Base-by-base conservation (phyloP, 1,140 invertebrate genomes). In the Papilio polyxenes region DNA sequence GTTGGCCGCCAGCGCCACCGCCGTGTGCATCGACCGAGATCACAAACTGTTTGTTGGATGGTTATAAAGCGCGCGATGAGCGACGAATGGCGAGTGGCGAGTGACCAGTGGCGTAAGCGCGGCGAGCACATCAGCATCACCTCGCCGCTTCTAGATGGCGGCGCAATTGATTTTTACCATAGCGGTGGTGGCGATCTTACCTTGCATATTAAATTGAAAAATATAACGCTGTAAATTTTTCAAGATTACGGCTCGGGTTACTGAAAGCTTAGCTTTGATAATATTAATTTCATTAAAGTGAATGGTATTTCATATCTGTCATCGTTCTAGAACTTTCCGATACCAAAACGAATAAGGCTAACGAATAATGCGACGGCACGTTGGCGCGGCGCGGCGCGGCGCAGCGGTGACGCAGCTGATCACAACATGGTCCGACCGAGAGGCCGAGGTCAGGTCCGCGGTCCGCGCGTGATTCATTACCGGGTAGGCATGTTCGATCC, bases 271-370 rank as follows among this genome's bases (percentile, higher is more conserved):
- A 59, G 17, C 13, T 20, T n/a, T 40, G 13, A 72, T 11, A 31
- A 13, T 11, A 11, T 23, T 65, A 23, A 65, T 31, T 31, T 31
- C 20, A 65, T 65, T 65, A 13, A 65, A 65, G 20, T 31, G 31
- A 31, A 37, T 65, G 8, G n/a, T 62, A 8, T 62, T 17, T 23
- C n/a, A 13, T 65, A 65, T 72, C 65, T 72, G 31, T 10, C 31
- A 31, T 4, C 31, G 65, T 15, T 72, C 65, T 72, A 72, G 65
- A 40, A 72, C 65, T 72, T 72, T 72, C 31, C 65, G 65, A 72
- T 72, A 72, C 37, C 31, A 11, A 72, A 72, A 72, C 65, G 31
- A 72, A 37, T 69, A 40, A 65, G 31, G 65, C 65, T 15, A 69
- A 40, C 65, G 31, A 69, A 40, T 72, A 37, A 72, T 72, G 11